Base-by-base conservation (phyloP, 2,888 invertebrate species). In the Cheilosia vernalis region DNA sequence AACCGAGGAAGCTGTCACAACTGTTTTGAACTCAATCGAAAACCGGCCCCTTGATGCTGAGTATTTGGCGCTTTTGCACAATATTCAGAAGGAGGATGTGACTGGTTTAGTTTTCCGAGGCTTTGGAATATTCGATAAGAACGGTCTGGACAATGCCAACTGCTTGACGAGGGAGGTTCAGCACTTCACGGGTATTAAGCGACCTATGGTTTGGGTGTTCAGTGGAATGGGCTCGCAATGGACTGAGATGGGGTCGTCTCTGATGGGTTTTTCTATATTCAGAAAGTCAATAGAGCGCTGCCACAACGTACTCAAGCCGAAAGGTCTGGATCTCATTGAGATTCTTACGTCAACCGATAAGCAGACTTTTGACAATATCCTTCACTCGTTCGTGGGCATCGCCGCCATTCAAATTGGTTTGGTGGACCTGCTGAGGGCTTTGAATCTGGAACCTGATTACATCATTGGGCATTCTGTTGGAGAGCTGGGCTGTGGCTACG, bases 401-500 rank as follows among this genome's bases (percentile, higher is more conserved):
- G 95, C 96, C 13, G 95, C 96, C 0, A 91, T 93, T 17, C 93
- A 94, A 93, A 95, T 96, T 87, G 94, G 92, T 7, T 89, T 94
- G 42, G 93, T 93, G 49, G 96, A 97, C 90, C 91, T 95, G 5
- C 91, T 97, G 58, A 92, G 91, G 64, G 92, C 91, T 4, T 89
- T 94, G 21, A 95, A 95, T 15, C 92, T 97, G 40, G 92, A 93
- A 61, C 95, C 96, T 10, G 96, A 96, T 91, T 95, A 95, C 37
- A 95, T 96, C 87, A 94, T 97, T 87, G 97, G 99, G 2, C 98
- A 98, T 92, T 98, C 98, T 9, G 97, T 98, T 0, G 99, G 99
- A 24, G 99, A 99, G 91, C 93, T 99, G 6, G 98, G 97, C 0
- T 98, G 99, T 91, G 98, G 97, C 0, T 99, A 99, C 92, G 98